Base-by-base conservation (phyloP, 2,113 vertebrate species). In the Mus pahari region DNA sequence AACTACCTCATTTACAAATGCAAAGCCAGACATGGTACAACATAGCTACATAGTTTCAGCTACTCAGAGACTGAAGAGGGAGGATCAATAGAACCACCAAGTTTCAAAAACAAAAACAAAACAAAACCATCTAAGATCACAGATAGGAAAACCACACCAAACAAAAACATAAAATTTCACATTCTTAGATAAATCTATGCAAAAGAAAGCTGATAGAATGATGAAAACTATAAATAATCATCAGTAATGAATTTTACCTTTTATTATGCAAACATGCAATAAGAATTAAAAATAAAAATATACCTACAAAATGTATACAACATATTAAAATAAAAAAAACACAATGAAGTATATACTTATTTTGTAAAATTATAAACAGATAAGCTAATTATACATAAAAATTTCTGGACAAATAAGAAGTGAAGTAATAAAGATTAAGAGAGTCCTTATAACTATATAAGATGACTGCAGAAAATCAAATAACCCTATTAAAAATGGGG, bases 281-380 rank as follows among this genome's bases (percentile, higher is more conserved):
- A 90, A 53, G n/a, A 33, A 66, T 62, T 83, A 83, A 84, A 81
- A 84, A 45, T 64, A 12, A 42, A 60, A 83, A 64, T 45, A 24
- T 64, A 31, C 14, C 50, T 53, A 58, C 58, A 58, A 81, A 58
- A n/a, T 81, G 22, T 28, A 39, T 19, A 86, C 70, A 90, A 68
- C 33, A 92, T 31, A 86, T 10, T 75, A 50, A 90, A 74, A 60
- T 90, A 66, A 31, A 90, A 90, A 73, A 82, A n/a, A 90, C 50
- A 82, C 45, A 50, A 87, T 24, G 16, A 1, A 88, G n/a, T 33
- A 68, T 39, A 20, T 9, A 0, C 26, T n/a, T 50, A 86, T 45
- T 95, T 75, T 75, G 14, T 74, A 83, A 89, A 84, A 48, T 66
- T 62, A 71, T 26, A 60, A 90, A 84, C 3, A 64, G 42, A 45